Evolutionary conservation across 1,140 invertebrate genomes (phyloP).

Genomic region (Drosophila ficusphila): DNA sequence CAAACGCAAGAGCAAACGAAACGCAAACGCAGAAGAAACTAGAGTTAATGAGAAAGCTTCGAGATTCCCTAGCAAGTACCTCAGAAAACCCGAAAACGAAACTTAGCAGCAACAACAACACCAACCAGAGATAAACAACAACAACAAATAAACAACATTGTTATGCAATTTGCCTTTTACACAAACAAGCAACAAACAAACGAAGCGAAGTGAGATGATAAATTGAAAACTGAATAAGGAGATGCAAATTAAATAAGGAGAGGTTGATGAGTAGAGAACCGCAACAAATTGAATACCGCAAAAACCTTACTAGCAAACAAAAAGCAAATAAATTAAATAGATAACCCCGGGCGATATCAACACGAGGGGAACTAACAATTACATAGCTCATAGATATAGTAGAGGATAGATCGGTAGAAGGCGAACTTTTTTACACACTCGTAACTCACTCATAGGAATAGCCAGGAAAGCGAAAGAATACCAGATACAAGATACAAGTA

Average conservation of each 20-base stretch:
- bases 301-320: slow-evolving; percentile 77
- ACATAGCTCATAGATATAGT: slow-evolving; percentile 47
- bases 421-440: slow-evolving; percentile 40
- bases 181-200: slow-evolving; percentile 24
- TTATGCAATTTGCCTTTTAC: slow-evolving; percentile 71
- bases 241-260: slow-evolving; percentile 3
- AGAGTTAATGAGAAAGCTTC: slow-evolving; percentile 51
- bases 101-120: slow-evolving; percentile 13
- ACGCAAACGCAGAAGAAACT: slow-evolving; percentile 16
- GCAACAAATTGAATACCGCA: slow-evolving; percentile 68
- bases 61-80: slow-evolving; percentile 72
- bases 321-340: slow-evolving; percentile 64
- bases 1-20: too few species aligned
- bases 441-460: slow-evolving; percentile 71
- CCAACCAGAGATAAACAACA: slow-evolving; percentile 2
- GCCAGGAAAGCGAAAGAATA: slow-evolving; percentile 35
- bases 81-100: slow-evolving; percentile 34
- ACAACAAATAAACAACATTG: slow-evolving; percentile 47
- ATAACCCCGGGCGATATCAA: slow-evolving; percentile 45
- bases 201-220: slow-evolving; percentile 41
- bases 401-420: slow-evolving; percentile 2
- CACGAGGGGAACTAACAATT: slow-evolving; percentile 56
- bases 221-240: slow-evolving; percentile 16
- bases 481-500: slow-evolving; percentile 31
- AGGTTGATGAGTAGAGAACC: slow-evolving; percentile 36